Evolutionary conservation across 2,113 vertebrate species (phyloP), one percentile per base, ranked within the genome.

Genomic region (Cyanoderma ruficeps): DNA sequence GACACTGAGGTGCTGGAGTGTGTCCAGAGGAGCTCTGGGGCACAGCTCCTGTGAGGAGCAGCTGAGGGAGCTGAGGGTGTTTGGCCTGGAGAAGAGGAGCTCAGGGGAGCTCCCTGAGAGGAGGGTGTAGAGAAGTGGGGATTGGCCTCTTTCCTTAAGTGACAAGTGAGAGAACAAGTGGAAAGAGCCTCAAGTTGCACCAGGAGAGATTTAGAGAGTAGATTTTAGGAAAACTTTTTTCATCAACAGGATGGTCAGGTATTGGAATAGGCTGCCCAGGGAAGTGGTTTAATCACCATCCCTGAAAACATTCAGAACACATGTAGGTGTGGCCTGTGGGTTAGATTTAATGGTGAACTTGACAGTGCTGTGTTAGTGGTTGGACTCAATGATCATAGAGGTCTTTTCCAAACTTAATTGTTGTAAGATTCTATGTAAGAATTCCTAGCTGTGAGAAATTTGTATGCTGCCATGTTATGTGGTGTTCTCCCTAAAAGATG

Each of bases 91-190:
- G 44, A 23, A 39, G 60, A 57, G 31, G 44, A 59, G 60, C 46
- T 47, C 24, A 2, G 7, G 9, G n/a, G 14, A n/a, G 0, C 33
- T 67, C 13, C 33, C 22, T 44, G 50, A 33, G 52, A 44, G 37
- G 22, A 59, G 27, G 37, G 7, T 37, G 22, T 11, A 52, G 35
- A 1, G 0, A 39, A 6, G 10, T 30, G 28, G 3, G 16, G 11
- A 2, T 60, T 3, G 2, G 35, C 53, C 33, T 52, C 23, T 65
- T 81, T 50, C 67, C 28, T 24, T 23, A 61, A n/a, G 30, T 60
- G 59, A 33, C 24, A 25, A 46, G 33, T 17, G 39, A 60, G 14
- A 52, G 41, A 75, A 53, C 16, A 60, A 39, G 61, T 68, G 39
- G 17, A 50, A 42, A 64, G 31, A 63, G 31, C 42, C 35, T 50